Conservation (phyloP, 2,113 vertebrate genomes). For the Pimephales promelas region DNA sequence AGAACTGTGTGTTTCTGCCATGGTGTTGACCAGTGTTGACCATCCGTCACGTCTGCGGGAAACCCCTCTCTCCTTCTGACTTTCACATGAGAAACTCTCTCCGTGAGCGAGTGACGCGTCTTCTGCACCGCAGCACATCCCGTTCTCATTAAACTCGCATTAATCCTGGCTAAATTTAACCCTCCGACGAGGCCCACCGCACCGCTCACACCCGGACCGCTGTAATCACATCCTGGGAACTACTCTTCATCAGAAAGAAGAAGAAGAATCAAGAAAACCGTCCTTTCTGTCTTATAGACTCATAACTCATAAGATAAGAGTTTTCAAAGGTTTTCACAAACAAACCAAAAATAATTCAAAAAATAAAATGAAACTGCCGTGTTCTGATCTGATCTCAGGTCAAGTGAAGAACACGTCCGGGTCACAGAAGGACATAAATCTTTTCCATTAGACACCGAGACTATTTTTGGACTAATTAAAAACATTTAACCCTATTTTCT, state of each 20-base stretch:
- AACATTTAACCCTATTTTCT: neutral
- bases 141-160: slow-evolving; percentile 97
- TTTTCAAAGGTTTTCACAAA: neutral
- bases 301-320: neutral
- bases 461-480: neutral
- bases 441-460: neutral
- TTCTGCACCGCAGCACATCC: slow-evolving; percentile 88
- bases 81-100: slow-evolving; percentile 93
- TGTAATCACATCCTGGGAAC: neutral
- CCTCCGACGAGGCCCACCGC: neutral
- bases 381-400: neutral
- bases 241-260: neutral
- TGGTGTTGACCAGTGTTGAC: neutral
- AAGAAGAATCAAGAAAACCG: neutral
- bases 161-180: slow-evolving; percentile 98
- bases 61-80: slow-evolving; percentile 67
- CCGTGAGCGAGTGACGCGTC: slow-evolving; percentile 83
- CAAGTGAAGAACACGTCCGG: neutral
- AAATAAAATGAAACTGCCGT: neutral
- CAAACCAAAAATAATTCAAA: neutral
- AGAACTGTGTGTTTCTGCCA: neutral
- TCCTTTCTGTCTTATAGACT: no score
- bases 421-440: neutral
- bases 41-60: neutral
- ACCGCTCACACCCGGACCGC: neutral